These are phyloP conservation scores for Austrolebias charrua DNA, from an alignment of 2,797 vertebrate species.

Conservation along the genomic window DNA sequence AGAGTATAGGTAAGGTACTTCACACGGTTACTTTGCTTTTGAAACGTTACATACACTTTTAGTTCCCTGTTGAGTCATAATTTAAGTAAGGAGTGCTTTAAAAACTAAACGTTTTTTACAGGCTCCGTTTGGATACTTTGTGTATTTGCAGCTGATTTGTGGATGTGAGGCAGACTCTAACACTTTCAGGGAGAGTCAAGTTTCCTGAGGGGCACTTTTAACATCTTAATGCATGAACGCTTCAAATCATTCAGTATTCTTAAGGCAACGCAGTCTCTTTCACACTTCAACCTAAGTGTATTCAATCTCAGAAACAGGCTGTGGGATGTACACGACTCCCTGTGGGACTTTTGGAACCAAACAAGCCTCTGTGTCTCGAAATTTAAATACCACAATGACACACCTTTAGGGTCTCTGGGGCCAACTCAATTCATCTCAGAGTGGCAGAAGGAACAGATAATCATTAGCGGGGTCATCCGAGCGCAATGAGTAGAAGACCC, in stretches of 20 bases:
- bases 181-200: background rate
- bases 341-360: constrained; percentile 29
- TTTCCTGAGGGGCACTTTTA: constrained; percentile 1
- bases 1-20: no score
- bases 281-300: constrained; percentile 2
- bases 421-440: constrained; percentile 59
- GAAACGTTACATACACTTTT: background rate
- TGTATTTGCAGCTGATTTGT: no score
- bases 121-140: no score
- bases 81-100: no score
- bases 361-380: constrained; percentile 41
- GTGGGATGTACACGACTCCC: constrained; percentile 4
- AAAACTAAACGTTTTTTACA: no score
- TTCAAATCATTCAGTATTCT: background rate
- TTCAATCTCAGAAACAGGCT: constrained; percentile 7
- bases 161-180: background rate
- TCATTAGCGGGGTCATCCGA: constrained; percentile 68
- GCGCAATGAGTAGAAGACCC: constrained; percentile 71
- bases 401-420: constrained; percentile 51
- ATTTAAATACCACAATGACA: constrained; percentile 48
- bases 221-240: constrained; percentile 6
- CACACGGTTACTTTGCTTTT: no score
- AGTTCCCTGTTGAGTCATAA: background rate
- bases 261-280: background rate
- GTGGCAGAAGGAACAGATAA: constrained; percentile 71